Conservation (phyloP, 1,140 invertebrate species). For the Pomacea maculata region DNA sequence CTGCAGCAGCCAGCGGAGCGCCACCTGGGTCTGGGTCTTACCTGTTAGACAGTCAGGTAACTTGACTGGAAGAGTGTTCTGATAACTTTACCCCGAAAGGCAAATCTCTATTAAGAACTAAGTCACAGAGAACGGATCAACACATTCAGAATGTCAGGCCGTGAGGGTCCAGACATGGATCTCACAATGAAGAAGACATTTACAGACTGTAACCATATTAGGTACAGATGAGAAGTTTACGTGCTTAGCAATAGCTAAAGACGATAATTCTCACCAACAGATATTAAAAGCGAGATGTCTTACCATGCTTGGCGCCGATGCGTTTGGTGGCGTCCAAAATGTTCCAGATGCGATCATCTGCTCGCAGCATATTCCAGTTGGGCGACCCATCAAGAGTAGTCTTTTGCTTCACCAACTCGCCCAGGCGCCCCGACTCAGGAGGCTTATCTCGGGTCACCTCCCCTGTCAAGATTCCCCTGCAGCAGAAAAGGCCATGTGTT, state of each 20-base stretch:
- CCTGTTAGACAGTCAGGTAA: neutral
- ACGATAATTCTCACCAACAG: no score
- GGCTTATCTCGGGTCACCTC: constrained; percentile 18
- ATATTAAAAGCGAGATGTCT: neutral
- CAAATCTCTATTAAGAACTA: no score
- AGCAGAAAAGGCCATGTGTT: no score
- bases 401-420: neutral
- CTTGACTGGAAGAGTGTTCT: no score
- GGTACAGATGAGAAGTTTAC: no score
- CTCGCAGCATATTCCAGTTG: neutral
- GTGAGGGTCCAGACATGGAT: no score
- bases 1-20: constrained; percentile 44
- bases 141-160: no score
- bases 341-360: constrained; percentile 19
- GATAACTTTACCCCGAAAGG: no score
- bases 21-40: constrained; percentile 35
- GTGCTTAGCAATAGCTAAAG: no score
- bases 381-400: neutral
- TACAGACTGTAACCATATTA: no score
- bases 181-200: no score
- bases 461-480: constrained; percentile 31
- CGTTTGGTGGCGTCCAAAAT: constrained; percentile 16
- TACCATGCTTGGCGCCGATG: constrained; percentile 21
- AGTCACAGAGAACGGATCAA: no score
- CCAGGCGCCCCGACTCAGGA: constrained; percentile 26